Evolutionary conservation across 2,888 invertebrate genomes (phyloP).

Genomic region (Steinernema hermaphroditum): DNA sequence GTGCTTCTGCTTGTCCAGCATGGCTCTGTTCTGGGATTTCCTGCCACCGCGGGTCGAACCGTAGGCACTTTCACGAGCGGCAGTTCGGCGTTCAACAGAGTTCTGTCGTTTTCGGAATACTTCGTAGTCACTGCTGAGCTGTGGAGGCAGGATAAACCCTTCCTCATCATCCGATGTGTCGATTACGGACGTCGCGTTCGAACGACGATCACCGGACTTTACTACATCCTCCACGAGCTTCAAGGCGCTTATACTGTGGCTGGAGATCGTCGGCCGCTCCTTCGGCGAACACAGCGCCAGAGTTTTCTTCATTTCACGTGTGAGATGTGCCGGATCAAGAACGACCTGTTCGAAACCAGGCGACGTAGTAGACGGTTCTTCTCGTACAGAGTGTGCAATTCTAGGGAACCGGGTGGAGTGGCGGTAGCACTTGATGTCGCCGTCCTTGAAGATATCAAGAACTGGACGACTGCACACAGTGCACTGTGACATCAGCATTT

Average conservation of each 20-base stretch:
- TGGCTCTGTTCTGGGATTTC: background rate
- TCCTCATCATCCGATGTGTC: constrained; percentile 9
- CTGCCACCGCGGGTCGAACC: background rate
- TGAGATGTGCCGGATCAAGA: constrained; percentile 15
- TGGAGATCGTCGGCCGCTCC: constrained; percentile 7
- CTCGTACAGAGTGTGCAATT: background rate
- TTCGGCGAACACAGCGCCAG: constrained; percentile 24
- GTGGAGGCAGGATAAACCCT: background rate
- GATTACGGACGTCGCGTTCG: background rate
- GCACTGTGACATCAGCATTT: constrained; percentile 15
- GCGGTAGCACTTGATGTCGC: constrained; percentile 9
- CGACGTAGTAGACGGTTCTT: background rate
- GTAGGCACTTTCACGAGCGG: background rate
- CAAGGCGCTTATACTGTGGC: background rate
- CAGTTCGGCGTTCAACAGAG: background rate
- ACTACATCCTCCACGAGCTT: background rate
- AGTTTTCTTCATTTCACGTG: constrained; percentile 20
- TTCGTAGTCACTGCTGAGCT: background rate
- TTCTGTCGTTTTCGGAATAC: constrained; percentile 6
- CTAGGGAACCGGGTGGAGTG: background rate
- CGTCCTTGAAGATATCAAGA: constrained; percentile 1
- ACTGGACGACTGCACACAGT: constrained; percentile 17
- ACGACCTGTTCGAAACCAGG: background rate
- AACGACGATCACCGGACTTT: background rate
- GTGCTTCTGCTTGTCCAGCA: constrained; percentile 10